Evolutionary conservation across 2,797 vertebrate genomes (phyloP).

Genomic region (Poecilia velifera): DNA sequence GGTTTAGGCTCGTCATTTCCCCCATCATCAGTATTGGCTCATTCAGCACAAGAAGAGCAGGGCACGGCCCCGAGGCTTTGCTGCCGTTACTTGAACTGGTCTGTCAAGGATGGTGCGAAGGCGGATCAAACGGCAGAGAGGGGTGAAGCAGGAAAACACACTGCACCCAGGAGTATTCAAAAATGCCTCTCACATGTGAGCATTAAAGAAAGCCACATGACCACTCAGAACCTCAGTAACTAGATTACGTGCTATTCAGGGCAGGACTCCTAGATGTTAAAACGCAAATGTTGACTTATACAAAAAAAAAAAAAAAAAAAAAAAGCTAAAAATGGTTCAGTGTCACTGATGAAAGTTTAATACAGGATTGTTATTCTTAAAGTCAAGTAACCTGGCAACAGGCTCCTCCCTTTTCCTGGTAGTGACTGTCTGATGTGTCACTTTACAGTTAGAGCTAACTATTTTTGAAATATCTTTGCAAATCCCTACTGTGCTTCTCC

Average conservation of each 20-base stretch:
- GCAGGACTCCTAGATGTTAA: neutral
- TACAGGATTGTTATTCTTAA: neutral
- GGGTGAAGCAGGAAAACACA: slow-evolving; percentile 59
- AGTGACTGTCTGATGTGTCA: slow-evolving; percentile 48
- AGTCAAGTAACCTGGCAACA: neutral
- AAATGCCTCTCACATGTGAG: slow-evolving; percentile 52
- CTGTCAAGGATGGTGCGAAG: slow-evolving; percentile 46
- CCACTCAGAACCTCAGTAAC: slow-evolving; percentile 16
- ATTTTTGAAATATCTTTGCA: slow-evolving; percentile 14
- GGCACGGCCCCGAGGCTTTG: slow-evolving; percentile 28
- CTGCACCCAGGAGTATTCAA: slow-evolving; percentile 53
- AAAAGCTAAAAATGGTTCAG: neutral
- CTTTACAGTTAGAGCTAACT: slow-evolving; percentile 15
- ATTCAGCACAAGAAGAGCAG: slow-evolving; percentile 35
- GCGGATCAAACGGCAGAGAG: slow-evolving; percentile 56
- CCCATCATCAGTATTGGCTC: slow-evolving; percentile 23
- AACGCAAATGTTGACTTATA: slow-evolving; percentile 10
- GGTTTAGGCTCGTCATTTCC: slow-evolving; percentile 32
- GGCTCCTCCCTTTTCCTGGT: slow-evolving; percentile 30
- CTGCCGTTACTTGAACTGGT: slow-evolving; percentile 59
- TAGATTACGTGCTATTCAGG: neutral
- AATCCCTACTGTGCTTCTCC: slow-evolving; percentile 36
- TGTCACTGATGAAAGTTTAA: neutral
- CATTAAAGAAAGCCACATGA: slow-evolving; percentile 19
- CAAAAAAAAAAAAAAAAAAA: neutral